Base-by-base conservation (phyloP, 2,888 invertebrate species). In the Eurytoma californica region DNA sequence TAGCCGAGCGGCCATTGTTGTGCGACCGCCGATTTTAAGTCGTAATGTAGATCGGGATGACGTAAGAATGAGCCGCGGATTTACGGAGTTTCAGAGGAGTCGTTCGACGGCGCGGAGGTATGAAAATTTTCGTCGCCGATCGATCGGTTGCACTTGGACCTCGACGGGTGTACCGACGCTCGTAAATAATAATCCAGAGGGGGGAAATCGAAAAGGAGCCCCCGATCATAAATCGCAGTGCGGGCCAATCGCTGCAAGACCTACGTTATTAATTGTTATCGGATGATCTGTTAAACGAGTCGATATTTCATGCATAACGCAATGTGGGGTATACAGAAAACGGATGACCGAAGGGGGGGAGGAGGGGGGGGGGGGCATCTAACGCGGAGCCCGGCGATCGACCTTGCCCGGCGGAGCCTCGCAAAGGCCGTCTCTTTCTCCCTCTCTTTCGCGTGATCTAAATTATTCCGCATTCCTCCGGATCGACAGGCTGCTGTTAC, bases 401-500 rank as follows among this genome's bases (percentile, higher is more conserved):
- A 78, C 77, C 77, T 78, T 78, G 67, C 67, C 67, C n/a, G 51
- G n/a, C 0, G 24, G 28, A 61, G 58, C 66, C 70, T 70, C 53
- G 70, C 20, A 66, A 66, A 70, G 74, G 74, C 79, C 74, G 70
- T 39, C 47, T 70, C 51, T 5, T 28, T 60, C 53, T 61, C 66
- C 49, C 24, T 39, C 39, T 39, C 39, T 7, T 39, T 39, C 39
- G 39, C 39, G 9, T 39, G 39, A 39, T 39, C 73, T 60, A 72
- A 78, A 73, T 75, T 58, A 75, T 80, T 76, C 79, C 74, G 75
- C 75, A 76, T 76, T 76, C 74, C 72, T 75, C 24, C 7, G 13
- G 69, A 58, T 69, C 24, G 18, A 24, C 61, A 53, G 58, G 24
- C 24, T 39, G 18, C 24, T 39, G 18, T 79, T 70, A 60, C 60